Evolutionary conservation across 2,113 vertebrate genomes (phyloP), one percentile per base, ranked within the genome.

Genomic region (Leptocoma aspasia): DNA sequence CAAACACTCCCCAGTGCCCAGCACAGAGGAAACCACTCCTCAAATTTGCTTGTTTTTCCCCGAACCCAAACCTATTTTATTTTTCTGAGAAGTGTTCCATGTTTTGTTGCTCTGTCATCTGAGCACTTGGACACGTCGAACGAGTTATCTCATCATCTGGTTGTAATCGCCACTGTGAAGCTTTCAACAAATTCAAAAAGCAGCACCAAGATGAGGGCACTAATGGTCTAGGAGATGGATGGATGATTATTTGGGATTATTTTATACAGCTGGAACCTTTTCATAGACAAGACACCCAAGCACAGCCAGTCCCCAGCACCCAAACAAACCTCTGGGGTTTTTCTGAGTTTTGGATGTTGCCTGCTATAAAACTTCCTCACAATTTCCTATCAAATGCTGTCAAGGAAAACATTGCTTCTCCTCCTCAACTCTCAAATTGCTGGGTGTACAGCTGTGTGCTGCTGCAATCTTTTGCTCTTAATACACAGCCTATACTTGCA

Each of bases 171-270:
- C 71, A 54, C 54, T 33, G 22, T 3, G 5, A 95, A 90, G 79
- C 68, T 94, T 92, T 89, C 85, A 82, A 80, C 78, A 85, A 94
- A 87, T 47, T 64, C 49, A 82, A 45, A 69, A 65, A 61, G 37
- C 65, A 92, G 61, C 61, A 86, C 22, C 39, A 84, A 87, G 81
- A 95, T 39, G 28, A 87, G 81, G 89, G 54, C 45, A 84, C 28
- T 81, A 86, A 86, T 12, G 10, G 41, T 47, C 69, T 30, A 54
- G 35, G 61, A 94, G 89, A 89, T n/a, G 23, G 91, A 91, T 6
- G 19, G 44, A 27, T 80, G 52, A 66, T 86, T 86, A 60, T 87
- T 57, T 83, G 23, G n/a, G 18, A 71, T 75, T 88, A 70, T 75
- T 76, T 79, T n/a, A 86, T 83, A 81, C 76, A 90, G 64, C 60